A percentile compares a stretch with the other conserved stretches of the same genome.
These are phyloP conservation scores for Phlogophora meticulosa DNA, from an alignment of 2,888 invertebrate species.

Conservation along the genomic window DNA sequence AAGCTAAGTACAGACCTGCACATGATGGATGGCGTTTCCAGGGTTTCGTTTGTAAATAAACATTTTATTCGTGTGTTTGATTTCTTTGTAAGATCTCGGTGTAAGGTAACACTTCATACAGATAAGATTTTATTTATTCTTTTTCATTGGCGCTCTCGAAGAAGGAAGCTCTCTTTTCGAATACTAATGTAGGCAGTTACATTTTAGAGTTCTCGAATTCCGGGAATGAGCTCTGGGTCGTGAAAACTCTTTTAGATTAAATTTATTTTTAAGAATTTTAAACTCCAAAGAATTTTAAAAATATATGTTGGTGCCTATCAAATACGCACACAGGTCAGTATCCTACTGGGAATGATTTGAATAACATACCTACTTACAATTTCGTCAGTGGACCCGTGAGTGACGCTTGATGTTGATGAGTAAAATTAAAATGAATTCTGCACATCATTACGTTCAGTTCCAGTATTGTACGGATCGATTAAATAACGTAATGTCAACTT, in stretches of 20 bases:
- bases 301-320: neutral
- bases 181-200: conserved; percentile 33
- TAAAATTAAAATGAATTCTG: conserved; percentile 61
- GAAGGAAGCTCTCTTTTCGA: conserved; percentile 32
- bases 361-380: conserved; percentile 24
- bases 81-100: conserved; percentile 60
- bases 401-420: conserved; percentile 51
- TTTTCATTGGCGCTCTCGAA: conserved; percentile 46
- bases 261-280: neutral
- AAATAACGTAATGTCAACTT: conserved; percentile 81
- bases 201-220: neutral
- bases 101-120: conserved; percentile 65
- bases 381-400: conserved; percentile 32
- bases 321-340: conserved; percentile 20
- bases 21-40: conserved; percentile 48
- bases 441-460: conserved; percentile 49
- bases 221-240: neutral
- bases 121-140: conserved; percentile 56
- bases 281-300: neutral
- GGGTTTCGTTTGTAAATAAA: conserved; percentile 59
- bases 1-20: conserved; percentile 47
- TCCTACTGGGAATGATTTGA: conserved; percentile 34
- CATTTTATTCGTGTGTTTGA: conserved; percentile 59
- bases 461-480: conserved; percentile 72
- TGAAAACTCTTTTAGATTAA: too few relatives aligned